Evolutionary conservation across 2,797 vertebrate species (phyloP).

Genomic region (Danio choprae): DNA sequence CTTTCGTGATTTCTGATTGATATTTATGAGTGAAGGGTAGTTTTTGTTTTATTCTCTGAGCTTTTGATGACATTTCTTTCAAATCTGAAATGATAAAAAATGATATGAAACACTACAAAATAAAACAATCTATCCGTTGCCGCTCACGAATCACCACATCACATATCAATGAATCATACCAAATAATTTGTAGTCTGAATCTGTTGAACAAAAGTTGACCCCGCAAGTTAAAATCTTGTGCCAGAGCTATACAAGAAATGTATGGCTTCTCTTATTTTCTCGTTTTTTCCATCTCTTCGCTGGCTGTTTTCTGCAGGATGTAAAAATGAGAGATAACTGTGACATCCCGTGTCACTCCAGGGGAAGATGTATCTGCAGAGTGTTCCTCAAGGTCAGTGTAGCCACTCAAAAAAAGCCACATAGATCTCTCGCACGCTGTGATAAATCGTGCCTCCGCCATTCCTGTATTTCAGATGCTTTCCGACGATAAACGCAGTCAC

Average conservation of each 20-base stretch:
- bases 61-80: too few relatives aligned
- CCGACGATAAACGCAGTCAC: conserved; percentile 78
- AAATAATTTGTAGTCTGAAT: not conserved
- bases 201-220: not conserved
- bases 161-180: not conserved
- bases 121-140: too few relatives aligned
- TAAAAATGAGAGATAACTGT: conserved; percentile 64
- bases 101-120: too few relatives aligned
- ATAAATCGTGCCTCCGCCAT: conserved; percentile 82
- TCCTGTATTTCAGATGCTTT: conserved; percentile 85
- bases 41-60: too few relatives aligned
- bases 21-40: too few relatives aligned
- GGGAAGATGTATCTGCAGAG: conserved; percentile 75
- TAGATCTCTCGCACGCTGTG: conserved; percentile 81
- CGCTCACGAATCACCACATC: too few relatives aligned
- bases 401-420: conserved; percentile 80
- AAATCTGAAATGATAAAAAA: too few relatives aligned
- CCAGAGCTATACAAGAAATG: not conserved
- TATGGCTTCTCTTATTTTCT: not conserved
- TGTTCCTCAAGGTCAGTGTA: conserved; percentile 88
- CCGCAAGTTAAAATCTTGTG: not conserved
- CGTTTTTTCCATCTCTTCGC: not conserved
- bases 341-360: conserved; percentile 65
- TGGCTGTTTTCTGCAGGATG: conserved; percentile 16
- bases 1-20: too few relatives aligned